Evolutionary conservation across 2,888 invertebrate species (phyloP), one percentile per base, ranked within the genome.

Genomic region (Drosophila fungiperda): DNA sequence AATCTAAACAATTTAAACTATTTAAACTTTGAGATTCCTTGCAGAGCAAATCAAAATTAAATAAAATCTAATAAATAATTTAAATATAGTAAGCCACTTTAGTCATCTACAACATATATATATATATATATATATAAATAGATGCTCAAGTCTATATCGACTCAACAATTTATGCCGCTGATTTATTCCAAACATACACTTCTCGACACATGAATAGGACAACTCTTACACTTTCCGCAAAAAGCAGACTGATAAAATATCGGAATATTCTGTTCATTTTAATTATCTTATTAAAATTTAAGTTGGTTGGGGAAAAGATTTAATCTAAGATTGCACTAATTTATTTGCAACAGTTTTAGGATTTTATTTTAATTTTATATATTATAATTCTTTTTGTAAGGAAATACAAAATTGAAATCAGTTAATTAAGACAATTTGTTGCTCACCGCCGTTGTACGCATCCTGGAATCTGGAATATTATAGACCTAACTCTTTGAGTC

Each of bases 381-480:
- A n/a, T 40, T 40, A 9, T n/a, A 40, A n/a, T 40, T 9, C 9
- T 11, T n/a, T 45, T 15, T 23, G 45, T 23, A 23, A 15, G 23
- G 45, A 7, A 17, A 23, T 15, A 4, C 15, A 23, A 9, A 23
- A 8, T 45, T 45, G 15, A 8, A 15, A 29, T n/a, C 23, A 23
- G 4, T 32, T 32, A 26, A 53, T 42, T 36, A 36, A 70, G 36
- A 20, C 35, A 36, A 55, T 66, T 65, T 36, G 50, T 62, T 54
- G 69, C 76, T 84, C 49, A 87, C 83, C 76, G 68, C 69, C 60
- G 65, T 54, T 50, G 63, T 63, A 49, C 64, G 69, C 89, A 84
- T 84, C 15, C 53, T 70, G 29, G 36, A 17, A 7, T 38, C 40
- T 48, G 15, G 17, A 32, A 32, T 33, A 42, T 61, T 58, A 40